Evolutionary conservation across 2,113 vertebrate genomes (phyloP), one percentile per base, ranked within the genome.

Genomic region (Rattus rattus): DNA sequence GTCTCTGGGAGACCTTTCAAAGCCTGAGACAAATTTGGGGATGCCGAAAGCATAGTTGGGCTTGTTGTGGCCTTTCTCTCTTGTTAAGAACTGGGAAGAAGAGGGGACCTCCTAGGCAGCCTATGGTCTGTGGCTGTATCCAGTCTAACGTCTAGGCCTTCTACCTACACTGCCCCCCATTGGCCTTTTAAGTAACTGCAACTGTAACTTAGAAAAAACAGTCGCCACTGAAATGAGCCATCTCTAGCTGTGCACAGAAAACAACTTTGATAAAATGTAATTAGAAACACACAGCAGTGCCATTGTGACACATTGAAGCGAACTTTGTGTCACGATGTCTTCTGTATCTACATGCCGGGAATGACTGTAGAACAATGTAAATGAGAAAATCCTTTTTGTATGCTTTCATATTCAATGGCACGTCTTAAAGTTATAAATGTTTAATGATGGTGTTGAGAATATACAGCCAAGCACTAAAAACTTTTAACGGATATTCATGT

Each of bases 1-100:
- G 63, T 26, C 52, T 80, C 59, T 69, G 79, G 94, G 39, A 93
- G 76, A 88, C 36, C n/a, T 94, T 96, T 76, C 33, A 92, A 81
- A 95, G 52, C 36, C n/a, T 28, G 39, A 94, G 54, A 81, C 54
- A 86, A 36, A 94, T 59, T 85, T 92, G 61, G 70, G 39, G 84
- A 95, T 20, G 22, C 33, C 63, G 75, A 75, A 70, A 95, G 72
- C 72, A 92, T 20, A 88, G 12, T 26, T 56, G 95, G 88, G 13
- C 28, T 7, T 12, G 33, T 92, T 30, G 43, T 70, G 65, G 61
- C 24, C 28, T 86, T 59, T 36, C 36, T 80, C 33, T 56, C 47
- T 93, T 95, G 56, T 77, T 86, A 76, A 61, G 61, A 73, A 30
- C 43, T 54, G 5, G 69, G 75, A 77, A 79, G 69, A 19, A 14